phyloP scores from a whole-genome alignment of 2,888 invertebrate genomes.

The Boloria euphrosyne region DNA sequence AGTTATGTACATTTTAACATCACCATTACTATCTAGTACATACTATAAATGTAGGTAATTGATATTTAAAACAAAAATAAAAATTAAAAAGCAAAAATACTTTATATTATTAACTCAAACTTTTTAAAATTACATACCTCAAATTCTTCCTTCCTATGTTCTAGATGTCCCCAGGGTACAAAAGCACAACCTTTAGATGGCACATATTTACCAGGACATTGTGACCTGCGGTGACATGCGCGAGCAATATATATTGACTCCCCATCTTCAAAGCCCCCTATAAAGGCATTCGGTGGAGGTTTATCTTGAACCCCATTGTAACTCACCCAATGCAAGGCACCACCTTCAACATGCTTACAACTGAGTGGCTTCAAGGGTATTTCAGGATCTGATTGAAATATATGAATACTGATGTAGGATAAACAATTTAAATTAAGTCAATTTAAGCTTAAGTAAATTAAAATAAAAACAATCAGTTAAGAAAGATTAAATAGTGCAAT shows the following conservation, averaged over 20 bases:
- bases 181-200: slow-evolving; percentile 86
- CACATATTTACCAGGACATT: slow-evolving; percentile 90
- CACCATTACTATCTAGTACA: no score
- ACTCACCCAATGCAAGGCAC: slow-evolving; percentile 82
- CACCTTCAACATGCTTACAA: slow-evolving; percentile 48
- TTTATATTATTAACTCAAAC: neutral
- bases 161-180: slow-evolving; percentile 88
- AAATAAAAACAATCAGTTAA: no score
- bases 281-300: slow-evolving; percentile 86
- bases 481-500: no score
- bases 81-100: no score
- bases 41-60: no score
- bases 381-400: slow-evolving; percentile 35
- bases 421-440: no score
- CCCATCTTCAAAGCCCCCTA: slow-evolving; percentile 83
- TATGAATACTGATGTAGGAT: neutral
- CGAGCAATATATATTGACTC: slow-evolving; percentile 85
- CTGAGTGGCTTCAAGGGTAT: slow-evolving; percentile 21
- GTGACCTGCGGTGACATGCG: slow-evolving; percentile 85
- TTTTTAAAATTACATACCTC: slow-evolving; percentile 79
- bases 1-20: no score
- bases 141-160: slow-evolving; percentile 86
- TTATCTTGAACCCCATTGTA: slow-evolving; percentile 68
- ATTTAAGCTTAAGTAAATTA: no score
- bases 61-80: no score